Percentiles rank a stretch among this genome's conserved stretches.
Evolutionary conservation across 2,888 invertebrate genomes (phyloP).

Genomic region (Nomada lathburiana): DNA sequence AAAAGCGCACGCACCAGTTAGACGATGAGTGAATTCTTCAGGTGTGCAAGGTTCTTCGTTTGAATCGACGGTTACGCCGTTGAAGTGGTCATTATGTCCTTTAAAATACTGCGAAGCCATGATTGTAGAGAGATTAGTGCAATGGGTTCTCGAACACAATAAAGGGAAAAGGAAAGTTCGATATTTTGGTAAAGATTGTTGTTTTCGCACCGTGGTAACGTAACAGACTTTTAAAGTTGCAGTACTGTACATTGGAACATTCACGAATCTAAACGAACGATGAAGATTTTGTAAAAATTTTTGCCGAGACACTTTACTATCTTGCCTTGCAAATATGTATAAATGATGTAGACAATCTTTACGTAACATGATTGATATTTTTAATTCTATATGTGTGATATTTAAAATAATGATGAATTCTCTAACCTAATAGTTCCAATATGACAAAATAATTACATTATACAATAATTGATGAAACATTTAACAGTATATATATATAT

Average conservation of each 20-base stretch:
- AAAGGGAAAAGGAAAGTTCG: neutral
- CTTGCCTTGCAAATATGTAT: neutral
- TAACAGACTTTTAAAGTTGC: conserved; percentile 31
- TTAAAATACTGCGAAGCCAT: conserved; percentile 82
- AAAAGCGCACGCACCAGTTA: conserved; percentile 85
- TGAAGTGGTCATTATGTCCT: conserved; percentile 88
- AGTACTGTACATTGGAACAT: conserved; percentile 35
- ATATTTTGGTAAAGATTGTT: conserved; percentile 20
- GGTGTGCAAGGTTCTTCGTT: conserved; percentile 86
- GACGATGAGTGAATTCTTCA: conserved; percentile 85
- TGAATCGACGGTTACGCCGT: conserved; percentile 91
- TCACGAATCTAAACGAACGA: neutral
- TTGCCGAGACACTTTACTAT: neutral
- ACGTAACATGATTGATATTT: conserved; percentile 33
- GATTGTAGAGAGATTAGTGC: neutral
- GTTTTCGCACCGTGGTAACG: conserved; percentile 36
- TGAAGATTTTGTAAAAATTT: conserved; percentile 2
- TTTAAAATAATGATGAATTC: conserved; percentile 13
- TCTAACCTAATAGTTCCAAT: conserved; percentile 42
- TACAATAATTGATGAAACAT: conserved; percentile 8
- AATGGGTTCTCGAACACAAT: conserved; percentile 16
- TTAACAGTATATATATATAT: neutral
- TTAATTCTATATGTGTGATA: neutral
- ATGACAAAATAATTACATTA: conserved; percentile 6
- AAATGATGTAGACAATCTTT: conserved; percentile 15